These are phyloP conservation scores for Unio delphinus DNA, from an alignment of 2,888 invertebrate genomes.

Conservation along the genomic window DNA sequence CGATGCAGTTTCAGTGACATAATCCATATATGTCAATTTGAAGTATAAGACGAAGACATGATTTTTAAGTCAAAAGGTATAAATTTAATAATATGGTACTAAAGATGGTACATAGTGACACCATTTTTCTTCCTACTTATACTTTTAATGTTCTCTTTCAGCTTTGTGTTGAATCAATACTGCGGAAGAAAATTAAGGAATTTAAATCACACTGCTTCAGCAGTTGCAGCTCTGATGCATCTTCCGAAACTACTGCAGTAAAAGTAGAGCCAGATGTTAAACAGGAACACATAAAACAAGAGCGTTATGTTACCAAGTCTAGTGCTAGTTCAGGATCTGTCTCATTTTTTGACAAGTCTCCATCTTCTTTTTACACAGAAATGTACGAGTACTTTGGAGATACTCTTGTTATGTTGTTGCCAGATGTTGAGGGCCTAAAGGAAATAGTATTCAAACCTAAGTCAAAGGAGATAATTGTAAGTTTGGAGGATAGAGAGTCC, in stretches of 20 bases:
- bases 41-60: too few relatives aligned
- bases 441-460: conserved; percentile 45
- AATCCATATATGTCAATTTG: too few relatives aligned
- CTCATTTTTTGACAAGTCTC: conserved; percentile 34
- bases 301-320: conserved; percentile 1
- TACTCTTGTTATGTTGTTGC: conserved; percentile 58
- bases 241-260: background rate
- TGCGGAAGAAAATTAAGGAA: conserved; percentile 43
- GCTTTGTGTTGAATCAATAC: conserved; percentile 54
- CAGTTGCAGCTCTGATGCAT: background rate
- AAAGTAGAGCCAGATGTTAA: background rate
- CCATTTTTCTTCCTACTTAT: background rate
- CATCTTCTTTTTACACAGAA: conserved; percentile 50
- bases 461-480: conserved; percentile 42
- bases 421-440: conserved; percentile 44
- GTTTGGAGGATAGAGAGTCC: conserved; percentile 54
- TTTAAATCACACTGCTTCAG: conserved; percentile 17
- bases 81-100: too few relatives aligned
- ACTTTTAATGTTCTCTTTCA: conserved; percentile 28
- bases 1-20: too few relatives aligned
- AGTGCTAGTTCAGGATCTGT: conserved; percentile 16
- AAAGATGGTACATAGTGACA: background rate
- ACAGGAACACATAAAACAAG: background rate
- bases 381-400: conserved; percentile 70
- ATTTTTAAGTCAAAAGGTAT: too few relatives aligned